phyloP scores from a whole-genome alignment of 2,888 invertebrate genomes.

The Dione juno region DNA sequence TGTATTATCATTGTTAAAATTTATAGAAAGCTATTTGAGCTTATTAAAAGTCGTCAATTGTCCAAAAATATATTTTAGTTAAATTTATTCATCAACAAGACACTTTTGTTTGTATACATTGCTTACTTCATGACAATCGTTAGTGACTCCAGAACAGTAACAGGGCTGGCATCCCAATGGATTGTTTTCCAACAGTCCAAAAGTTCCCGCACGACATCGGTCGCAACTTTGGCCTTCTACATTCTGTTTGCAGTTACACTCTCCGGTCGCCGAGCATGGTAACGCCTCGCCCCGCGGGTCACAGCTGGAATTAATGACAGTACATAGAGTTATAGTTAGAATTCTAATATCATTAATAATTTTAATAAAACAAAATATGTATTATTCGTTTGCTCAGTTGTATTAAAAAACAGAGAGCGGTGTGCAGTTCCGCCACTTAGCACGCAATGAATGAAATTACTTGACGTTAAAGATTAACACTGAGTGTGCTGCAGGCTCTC shows the following conservation, averaged over 20 bases:
- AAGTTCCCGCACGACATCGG: conserved; percentile 90
- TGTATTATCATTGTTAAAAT: too few species aligned
- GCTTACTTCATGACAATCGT: conserved; percentile 87
- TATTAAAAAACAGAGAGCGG: too few species aligned
- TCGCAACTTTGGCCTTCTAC: conserved; percentile 91
- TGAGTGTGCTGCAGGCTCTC: neutral
- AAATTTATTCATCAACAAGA: too few species aligned
- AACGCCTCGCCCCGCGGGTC: conserved; percentile 63
- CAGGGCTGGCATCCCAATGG: conserved; percentile 92
- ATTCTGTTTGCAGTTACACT: conserved; percentile 89
- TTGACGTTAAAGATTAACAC: neutral
- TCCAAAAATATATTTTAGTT: neutral
- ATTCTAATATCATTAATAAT: too few species aligned
- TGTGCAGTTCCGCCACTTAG: too few species aligned
- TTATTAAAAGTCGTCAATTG: neutral
- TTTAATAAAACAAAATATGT: too few species aligned
- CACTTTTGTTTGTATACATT: too few species aligned
- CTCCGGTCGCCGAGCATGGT: conserved; percentile 63
- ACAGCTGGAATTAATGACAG: conserved; percentile 57
- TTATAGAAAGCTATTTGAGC: neutral
- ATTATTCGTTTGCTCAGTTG: too few species aligned
- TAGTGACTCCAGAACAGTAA: conserved; percentile 93
- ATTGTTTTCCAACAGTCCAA: conserved; percentile 87
- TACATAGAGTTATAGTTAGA: too few species aligned
- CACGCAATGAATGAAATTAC: too few species aligned